phyloP scores from a whole-genome alignment of 2,113 vertebrate genomes.

The Anarhynchus alexandrinus region DNA sequence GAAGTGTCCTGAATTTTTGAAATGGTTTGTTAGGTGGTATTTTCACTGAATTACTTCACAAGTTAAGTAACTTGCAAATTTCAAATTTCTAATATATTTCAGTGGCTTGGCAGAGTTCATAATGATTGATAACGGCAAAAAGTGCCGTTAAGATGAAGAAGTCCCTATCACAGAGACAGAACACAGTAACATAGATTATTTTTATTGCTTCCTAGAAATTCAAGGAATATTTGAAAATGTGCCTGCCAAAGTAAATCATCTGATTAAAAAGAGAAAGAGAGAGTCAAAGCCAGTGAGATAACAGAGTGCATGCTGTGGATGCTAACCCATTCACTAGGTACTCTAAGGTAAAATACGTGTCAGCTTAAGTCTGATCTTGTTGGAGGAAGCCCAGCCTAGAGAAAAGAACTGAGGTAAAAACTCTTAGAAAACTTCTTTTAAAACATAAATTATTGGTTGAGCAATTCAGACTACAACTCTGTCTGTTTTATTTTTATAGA shows the following conservation, averaged over 20 bases:
- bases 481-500: background rate
- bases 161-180: background rate
- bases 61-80: background rate
- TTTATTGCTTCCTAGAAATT: slow-evolving; percentile 19
- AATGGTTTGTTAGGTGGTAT: background rate
- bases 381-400: background rate
- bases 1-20: background rate
- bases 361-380: background rate
- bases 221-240: slow-evolving; percentile 11
- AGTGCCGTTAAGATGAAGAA: background rate
- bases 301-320: background rate
- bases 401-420: background rate
- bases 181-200: background rate
- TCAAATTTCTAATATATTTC: background rate
- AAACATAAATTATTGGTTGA: background rate
- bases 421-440: background rate
- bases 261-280: background rate
- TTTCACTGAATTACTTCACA: background rate
- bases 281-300: background rate
- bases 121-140: slow-evolving; percentile 17
- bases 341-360: background rate
- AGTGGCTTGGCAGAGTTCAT: background rate
- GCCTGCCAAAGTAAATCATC: background rate
- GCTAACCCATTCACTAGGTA: background rate
- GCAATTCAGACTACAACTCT: background rate